phyloP scores from a whole-genome alignment of 64 coral and sea anemone genomes.

The Orbicella faveolata region DNA sequence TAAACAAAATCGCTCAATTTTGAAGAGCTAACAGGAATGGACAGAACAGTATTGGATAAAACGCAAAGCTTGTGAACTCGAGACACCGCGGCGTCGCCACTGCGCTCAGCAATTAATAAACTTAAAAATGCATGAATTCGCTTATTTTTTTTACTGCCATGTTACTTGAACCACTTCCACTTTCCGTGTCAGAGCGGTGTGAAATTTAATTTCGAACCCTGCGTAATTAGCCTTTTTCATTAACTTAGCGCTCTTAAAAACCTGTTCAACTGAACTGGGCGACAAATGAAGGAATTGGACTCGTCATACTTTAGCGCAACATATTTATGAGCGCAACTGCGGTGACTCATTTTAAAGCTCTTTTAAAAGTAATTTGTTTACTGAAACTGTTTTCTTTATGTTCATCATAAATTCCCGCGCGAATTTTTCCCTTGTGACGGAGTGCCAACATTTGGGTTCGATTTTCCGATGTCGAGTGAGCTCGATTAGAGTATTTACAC shows the following conservation, averaged over 20 bases:
- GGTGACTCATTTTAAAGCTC: not conserved
- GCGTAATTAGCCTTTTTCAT: not conserved
- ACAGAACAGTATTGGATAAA: constrained; percentile 30
- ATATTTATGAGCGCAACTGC: not conserved
- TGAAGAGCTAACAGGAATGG: not conserved
- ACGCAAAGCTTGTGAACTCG: not conserved
- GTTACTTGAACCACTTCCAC: not conserved
- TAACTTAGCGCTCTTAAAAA: not conserved
- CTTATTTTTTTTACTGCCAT: not conserved
- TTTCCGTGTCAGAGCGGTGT: not conserved
- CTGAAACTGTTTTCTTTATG: not conserved
- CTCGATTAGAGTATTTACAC: not conserved
- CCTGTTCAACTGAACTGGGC: not conserved
- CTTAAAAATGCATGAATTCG: not conserved
- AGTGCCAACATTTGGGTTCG: not conserved
- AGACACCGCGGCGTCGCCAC: constrained; percentile 17
- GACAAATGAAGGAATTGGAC: not conserved
- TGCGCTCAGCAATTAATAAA: not conserved
- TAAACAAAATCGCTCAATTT: constrained; percentile 33
- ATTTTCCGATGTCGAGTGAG: not conserved
- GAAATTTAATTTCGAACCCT: not conserved
- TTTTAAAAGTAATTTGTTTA: constrained; percentile 1
- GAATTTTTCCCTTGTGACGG: not conserved
- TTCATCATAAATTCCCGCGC: not conserved
- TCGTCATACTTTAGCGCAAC: not conserved